Evolutionary conservation across 2,888 invertebrate genomes (phyloP), one percentile per base, ranked within the genome.

Genomic region (Blomia tropicalis): DNA sequence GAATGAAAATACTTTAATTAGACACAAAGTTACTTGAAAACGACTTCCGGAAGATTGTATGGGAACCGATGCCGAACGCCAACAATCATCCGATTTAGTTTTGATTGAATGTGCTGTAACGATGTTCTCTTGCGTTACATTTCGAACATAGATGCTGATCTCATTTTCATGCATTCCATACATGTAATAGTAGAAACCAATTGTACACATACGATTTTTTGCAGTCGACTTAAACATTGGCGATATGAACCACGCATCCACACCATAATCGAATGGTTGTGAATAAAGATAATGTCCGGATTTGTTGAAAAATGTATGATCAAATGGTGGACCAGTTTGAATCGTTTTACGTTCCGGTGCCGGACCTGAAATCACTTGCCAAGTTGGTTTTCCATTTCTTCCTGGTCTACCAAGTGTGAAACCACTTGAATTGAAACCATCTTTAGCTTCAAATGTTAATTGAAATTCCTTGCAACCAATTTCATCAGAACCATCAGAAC

Each of bases 131-230:
- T 22, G 23, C 5, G 51, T 47, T 22, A 14, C 11, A n/a, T 47
- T 47, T 11, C 51, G 51, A 22, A 47, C 51, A 27, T 47, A 47
- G n/a, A 47, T 19, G 14, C n/a, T 27, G 27, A 47, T 47, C 22
- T 47, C 7, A n/a, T 47, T 29, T 7, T 56, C 62, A 1, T 61
- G 22, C 1, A 58, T 11, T 11, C 67, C 67, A 23, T 58, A 67
- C 66, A 67, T 67, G 47, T 66, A 67, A 29, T 66, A 66, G 30
- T 66, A 65, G 27, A 67, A 65, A 25, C 65, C 60, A 56, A 67
- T 62, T 36, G 47, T 17, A 47, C 67, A 67, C 19, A 44, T 19
- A 7, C 53, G 59, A 14, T 29, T 41, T 2, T 14, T 17, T 14
- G 31, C 32, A 19, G 43, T 25, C 14, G 43, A 53, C 4, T n/a